phyloP scores from a whole-genome alignment of 2,888 invertebrate genomes.

The Agapostemon virescens region DNA sequence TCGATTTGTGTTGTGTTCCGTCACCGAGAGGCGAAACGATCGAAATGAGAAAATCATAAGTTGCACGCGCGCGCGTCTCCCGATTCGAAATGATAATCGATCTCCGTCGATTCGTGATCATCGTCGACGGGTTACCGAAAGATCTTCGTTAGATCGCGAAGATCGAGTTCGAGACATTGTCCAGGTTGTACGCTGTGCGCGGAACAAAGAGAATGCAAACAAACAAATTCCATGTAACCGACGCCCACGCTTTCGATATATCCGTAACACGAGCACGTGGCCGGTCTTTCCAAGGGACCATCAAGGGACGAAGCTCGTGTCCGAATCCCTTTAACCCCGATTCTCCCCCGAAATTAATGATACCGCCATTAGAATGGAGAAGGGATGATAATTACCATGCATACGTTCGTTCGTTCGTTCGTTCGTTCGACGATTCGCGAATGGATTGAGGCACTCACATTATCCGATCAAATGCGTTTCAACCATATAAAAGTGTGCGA shows the following conservation, averaged over 20 bases:
- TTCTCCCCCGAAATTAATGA: background rate
- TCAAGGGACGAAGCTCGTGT: no score
- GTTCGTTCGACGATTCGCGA: background rate
- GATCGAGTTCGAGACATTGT: constrained; percentile 19
- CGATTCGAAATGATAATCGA: constrained; percentile 33
- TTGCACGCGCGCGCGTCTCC: background rate
- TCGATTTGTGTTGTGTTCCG: constrained; percentile 1
- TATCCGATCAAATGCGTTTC: constrained; percentile 9
- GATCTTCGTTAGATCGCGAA: constrained; percentile 23
- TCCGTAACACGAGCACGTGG: constrained; percentile 31
- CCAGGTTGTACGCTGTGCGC: constrained; percentile 4
- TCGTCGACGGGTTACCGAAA: constrained; percentile 20
- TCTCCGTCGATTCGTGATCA: constrained; percentile 15
- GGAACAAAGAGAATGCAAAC: constrained; percentile 26
- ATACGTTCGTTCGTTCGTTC: constrained; percentile 12
- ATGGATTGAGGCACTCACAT: constrained; percentile 32
- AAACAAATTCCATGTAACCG: constrained; percentile 34
- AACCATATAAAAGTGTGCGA: constrained; percentile 25
- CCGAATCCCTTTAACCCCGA: no score
- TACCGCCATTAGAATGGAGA: constrained; percentile 7
- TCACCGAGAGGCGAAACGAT: background rate
- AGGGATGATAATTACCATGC: constrained; percentile 15
- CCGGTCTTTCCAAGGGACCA: no score
- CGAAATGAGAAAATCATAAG: constrained; percentile 4
- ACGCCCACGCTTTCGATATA: constrained; percentile 18